Conservation (phyloP, 2,888 invertebrate species). For the Sylvicola cinctus region DNA sequence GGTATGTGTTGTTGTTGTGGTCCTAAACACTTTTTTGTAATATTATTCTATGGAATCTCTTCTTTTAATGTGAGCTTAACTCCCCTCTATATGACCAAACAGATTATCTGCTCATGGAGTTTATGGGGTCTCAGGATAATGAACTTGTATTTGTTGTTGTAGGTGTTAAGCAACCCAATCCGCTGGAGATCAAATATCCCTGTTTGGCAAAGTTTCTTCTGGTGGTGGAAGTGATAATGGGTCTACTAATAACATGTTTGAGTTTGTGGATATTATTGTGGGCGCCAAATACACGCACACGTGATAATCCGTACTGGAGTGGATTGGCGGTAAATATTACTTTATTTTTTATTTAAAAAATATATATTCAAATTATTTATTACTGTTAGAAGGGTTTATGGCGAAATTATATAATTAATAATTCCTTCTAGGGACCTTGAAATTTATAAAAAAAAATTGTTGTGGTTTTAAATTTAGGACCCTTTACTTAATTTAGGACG, state of each 20-base stretch:
- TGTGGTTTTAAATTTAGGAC: too few species aligned
- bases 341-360: neutral
- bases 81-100: too few species aligned
- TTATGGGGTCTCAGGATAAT: too few species aligned
- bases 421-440: conserved; percentile 2
- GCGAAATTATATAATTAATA: conserved; percentile 1
- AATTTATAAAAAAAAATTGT: too few species aligned
- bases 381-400: conserved; percentile 2
- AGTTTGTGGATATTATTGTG: conserved; percentile 36
- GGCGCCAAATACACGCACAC: conserved; percentile 33
- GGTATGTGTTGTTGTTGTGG: conserved; percentile 10
- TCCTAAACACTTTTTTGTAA: neutral
- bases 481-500: too few species aligned
- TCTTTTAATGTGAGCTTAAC: too few species aligned
- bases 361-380: neutral
- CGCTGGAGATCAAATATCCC: conserved; percentile 17
- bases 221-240: conserved; percentile 28
- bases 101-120: too few species aligned
- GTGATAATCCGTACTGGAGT: conserved; percentile 44
- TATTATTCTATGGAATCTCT: neutral
- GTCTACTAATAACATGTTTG: conserved; percentile 30
- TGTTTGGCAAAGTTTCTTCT: conserved; percentile 17
- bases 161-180: conserved; percentile 18
- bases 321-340: conserved; percentile 32
- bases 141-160: too few species aligned